Evolutionary conservation across 1,140 invertebrate genomes (phyloP).

Genomic region (Lepidurus couesii): DNA sequence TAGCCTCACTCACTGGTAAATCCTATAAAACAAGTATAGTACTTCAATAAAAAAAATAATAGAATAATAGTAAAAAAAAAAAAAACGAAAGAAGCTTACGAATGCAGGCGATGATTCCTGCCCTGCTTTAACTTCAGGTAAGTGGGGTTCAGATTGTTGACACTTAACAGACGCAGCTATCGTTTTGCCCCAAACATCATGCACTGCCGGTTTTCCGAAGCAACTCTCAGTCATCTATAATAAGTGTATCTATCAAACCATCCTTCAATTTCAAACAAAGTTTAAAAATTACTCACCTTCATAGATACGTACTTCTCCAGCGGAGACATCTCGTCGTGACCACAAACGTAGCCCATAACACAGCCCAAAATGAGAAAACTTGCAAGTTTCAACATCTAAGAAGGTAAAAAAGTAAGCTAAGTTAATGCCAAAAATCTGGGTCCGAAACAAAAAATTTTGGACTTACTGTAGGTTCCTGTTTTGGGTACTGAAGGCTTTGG

Average conservation of each 20-base stretch:
- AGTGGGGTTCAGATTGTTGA: background rate
- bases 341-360: background rate
- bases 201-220: background rate
- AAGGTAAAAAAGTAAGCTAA: background rate
- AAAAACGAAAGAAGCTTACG: background rate
- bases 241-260: background rate
- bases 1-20: background rate
- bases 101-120: background rate
- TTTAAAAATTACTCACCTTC: background rate
- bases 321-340: background rate
- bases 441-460: background rate
- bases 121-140: background rate
- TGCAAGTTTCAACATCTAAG: background rate
- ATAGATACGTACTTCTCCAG: background rate
- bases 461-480: background rate
- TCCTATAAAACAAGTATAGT: background rate
- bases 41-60: background rate
- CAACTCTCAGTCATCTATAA: background rate
- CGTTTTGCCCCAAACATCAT: background rate
- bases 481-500: background rate
- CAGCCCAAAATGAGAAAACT: background rate
- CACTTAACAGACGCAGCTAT: background rate
- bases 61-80: too few relatives aligned
- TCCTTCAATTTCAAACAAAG: background rate
- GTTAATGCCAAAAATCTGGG: too few relatives aligned